Percentiles rank a stretch among this genome's conserved stretches.
Conservation (phyloP, 2,113 vertebrate species). For the Xyrauchen texanus region DNA sequence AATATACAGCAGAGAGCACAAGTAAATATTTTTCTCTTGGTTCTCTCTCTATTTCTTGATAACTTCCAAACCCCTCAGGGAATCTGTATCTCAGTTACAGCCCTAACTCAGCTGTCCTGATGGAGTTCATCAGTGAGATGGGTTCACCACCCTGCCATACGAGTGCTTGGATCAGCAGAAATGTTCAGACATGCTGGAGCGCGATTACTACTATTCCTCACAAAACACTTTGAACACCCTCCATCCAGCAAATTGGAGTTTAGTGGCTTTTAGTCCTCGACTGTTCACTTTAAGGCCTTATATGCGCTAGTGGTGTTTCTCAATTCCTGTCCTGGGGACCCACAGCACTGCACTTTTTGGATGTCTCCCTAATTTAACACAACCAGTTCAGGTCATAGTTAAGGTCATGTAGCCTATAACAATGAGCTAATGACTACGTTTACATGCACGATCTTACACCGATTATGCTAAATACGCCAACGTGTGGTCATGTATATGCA, state of each 20-base stretch:
- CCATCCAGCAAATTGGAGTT: not conserved
- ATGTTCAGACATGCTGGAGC: conserved; percentile 12
- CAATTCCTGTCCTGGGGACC: too few species aligned
- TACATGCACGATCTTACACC: too few species aligned
- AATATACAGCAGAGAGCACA: not conserved
- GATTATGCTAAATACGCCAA: too few species aligned
- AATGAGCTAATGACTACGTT: too few species aligned
- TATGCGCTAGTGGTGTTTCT: too few species aligned
- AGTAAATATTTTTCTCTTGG: not conserved
- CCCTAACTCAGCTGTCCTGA: conserved; percentile 7
- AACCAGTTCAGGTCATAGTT: too few species aligned
- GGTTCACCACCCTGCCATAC: conserved; percentile 3
- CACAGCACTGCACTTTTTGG: too few species aligned
- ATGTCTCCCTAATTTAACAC: too few species aligned
- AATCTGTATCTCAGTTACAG: not conserved
- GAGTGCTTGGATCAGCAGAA: conserved; percentile 53
- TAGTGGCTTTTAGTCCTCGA: too few species aligned
- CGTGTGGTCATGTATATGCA: too few species aligned
- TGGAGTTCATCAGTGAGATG: not conserved
- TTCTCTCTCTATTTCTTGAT: not conserved
- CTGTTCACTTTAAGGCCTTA: too few species aligned
- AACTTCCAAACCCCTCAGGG: not conserved
- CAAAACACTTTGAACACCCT: conserved; percentile 12
- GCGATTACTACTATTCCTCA: conserved; percentile 35
- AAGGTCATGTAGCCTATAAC: too few species aligned